Conservation (phyloP, 2,797 vertebrate species). For the Balearica regulorum region DNA sequence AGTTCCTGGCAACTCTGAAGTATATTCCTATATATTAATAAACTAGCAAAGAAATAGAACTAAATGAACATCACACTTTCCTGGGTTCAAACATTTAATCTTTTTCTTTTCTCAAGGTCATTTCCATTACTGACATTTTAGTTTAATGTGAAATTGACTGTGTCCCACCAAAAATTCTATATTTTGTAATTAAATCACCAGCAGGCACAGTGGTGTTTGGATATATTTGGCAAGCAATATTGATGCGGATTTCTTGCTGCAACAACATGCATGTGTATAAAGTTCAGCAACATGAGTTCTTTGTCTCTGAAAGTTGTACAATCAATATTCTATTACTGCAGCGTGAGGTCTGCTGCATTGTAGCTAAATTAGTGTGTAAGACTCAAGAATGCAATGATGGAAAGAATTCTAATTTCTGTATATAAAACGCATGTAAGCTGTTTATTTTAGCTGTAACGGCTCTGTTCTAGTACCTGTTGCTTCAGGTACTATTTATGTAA, state of each 20-base stretch:
- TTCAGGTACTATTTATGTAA: not conserved
- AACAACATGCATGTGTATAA: constrained; percentile 59
- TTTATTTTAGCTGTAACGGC: not conserved
- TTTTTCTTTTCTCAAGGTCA: constrained; percentile 4
- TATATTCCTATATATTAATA: constrained; percentile 15
- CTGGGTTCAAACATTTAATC: not conserved
- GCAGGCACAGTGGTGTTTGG: not conserved
- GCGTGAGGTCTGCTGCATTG: constrained; percentile 26
- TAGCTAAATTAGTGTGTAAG: constrained; percentile 65
- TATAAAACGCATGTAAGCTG: not conserved
- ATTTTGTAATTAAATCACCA: constrained; percentile 60
- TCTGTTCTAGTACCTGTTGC: not conserved
- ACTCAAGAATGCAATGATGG: constrained; percentile 3
- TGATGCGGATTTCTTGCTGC: constrained; percentile 22
- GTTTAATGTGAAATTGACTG: constrained; percentile 36
- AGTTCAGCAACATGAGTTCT: constrained; percentile 52
- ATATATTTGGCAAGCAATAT: constrained; percentile 56
- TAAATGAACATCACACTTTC: constrained; percentile 20
- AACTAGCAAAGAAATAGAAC: constrained; percentile 22
- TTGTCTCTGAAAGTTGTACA: constrained; percentile 58
- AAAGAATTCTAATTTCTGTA: constrained; percentile 53
- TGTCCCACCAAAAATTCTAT: constrained; percentile 26
- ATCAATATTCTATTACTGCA: constrained; percentile 74
- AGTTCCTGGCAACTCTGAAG: not conserved
- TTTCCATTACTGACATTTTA: constrained; percentile 46